phyloP scores from a whole-genome alignment of 2,113 vertebrate genomes.

The Trematocara unimaculatum region DNA sequence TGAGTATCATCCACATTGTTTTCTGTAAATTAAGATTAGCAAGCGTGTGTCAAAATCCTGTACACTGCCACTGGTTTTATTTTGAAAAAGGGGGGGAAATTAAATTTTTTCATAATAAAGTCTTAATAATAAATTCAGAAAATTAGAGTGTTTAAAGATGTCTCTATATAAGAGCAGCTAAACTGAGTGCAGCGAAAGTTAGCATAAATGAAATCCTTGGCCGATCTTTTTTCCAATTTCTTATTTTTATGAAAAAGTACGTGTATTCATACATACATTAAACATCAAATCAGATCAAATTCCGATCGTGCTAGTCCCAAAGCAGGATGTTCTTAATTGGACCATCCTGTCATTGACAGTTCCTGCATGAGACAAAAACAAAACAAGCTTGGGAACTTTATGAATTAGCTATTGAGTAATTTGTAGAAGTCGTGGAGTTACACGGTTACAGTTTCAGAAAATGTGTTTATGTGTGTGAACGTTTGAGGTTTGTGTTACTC shows the following conservation, averaged over 20 bases:
- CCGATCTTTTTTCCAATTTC: neutral
- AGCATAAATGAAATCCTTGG: neutral
- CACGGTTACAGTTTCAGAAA: neutral
- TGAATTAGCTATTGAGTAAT: slow-evolving; percentile 2
- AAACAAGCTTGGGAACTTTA: neutral
- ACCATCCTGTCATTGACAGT: neutral
- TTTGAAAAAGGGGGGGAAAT: neutral
- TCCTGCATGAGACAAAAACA: neutral
- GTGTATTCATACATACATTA: neutral
- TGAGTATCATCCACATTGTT: neutral
- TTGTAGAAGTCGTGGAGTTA: neutral
- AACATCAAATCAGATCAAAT: neutral
- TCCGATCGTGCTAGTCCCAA: neutral
- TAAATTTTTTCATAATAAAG: neutral
- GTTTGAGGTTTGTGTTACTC: neutral
- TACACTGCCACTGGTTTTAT: neutral
- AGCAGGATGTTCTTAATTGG: neutral
- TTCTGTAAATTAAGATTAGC: neutral
- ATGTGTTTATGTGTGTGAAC: neutral
- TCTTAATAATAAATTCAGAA: neutral
- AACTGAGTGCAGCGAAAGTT: neutral
- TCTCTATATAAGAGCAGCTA: neutral
- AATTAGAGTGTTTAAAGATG: neutral
- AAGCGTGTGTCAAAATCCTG: neutral
- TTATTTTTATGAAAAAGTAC: neutral